Conservation (phyloP, 2,113 vertebrate species). For the Nicator chloris region DNA sequence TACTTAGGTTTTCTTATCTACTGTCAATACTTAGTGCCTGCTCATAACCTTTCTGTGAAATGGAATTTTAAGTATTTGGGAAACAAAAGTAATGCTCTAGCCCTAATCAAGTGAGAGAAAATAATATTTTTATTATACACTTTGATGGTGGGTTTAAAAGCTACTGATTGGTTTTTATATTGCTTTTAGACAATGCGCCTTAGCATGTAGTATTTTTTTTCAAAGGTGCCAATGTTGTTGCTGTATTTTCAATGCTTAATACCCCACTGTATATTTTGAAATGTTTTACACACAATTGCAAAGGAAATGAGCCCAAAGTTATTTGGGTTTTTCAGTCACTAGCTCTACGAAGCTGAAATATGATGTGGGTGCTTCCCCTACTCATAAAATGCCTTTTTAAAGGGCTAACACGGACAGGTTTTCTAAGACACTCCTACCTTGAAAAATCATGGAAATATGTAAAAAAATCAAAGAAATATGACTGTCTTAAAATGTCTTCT, state of each 20-base stretch:
- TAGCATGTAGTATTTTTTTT: not conserved
- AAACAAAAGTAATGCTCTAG: not conserved
- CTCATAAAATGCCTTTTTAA: not conserved
- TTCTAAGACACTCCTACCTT: not conserved
- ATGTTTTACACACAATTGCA: not conserved
- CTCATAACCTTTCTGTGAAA: not conserved
- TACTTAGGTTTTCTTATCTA: not conserved
- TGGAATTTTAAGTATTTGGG: not conserved
- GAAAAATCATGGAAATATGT: not conserved
- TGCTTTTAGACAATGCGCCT: not conserved
- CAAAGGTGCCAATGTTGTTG: not conserved
- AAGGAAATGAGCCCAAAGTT: not conserved
- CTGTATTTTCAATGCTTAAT: not conserved
- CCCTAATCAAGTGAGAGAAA: not conserved
- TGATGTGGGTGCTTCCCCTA: not conserved
- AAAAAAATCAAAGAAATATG: not conserved
- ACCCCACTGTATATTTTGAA: not conserved
- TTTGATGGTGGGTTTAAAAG: not conserved
- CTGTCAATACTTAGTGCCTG: not conserved
- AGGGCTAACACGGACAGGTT: not conserved
- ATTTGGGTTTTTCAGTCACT: not conserved
- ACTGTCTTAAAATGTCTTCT: not conserved
- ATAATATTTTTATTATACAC: not conserved
- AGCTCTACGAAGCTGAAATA: not conserved
- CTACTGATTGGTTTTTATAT: not conserved